These are phyloP conservation scores for Semotilus atromaculatus DNA, from an alignment of 2,797 vertebrate species.

Conservation along the genomic window DNA sequence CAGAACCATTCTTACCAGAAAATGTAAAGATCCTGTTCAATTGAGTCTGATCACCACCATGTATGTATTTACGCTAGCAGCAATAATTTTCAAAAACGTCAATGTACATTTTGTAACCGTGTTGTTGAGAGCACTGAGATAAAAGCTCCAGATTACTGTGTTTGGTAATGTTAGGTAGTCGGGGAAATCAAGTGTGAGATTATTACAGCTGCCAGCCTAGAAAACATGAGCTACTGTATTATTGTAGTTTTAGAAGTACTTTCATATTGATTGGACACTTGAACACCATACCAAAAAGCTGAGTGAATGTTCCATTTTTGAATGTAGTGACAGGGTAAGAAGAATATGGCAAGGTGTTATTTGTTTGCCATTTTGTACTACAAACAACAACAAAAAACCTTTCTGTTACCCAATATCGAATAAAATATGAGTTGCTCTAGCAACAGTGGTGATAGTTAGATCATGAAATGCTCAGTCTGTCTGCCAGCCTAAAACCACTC, in stretches of 20 bases:
- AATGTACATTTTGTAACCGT: not conserved
- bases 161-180: conserved; percentile 39
- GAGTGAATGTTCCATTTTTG: conserved; percentile 1
- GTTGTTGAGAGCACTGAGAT: conserved; percentile 13
- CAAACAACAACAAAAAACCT: not conserved
- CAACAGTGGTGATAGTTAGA: conserved; percentile 3
- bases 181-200: conserved; percentile 41
- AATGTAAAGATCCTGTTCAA: not conserved
- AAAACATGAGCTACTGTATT: conserved; percentile 19
- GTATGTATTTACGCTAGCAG: not conserved
- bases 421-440: conserved; percentile 5
- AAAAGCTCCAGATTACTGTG: conserved; percentile 34
- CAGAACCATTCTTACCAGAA: not conserved
- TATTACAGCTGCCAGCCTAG: conserved; percentile 26
- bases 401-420: not conserved
- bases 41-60: not conserved
- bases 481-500: conserved; percentile 17
- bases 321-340: not conserved
- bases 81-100: conserved; percentile 10
- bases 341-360: not conserved
- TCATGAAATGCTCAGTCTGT: conserved; percentile 13
- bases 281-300: not conserved
- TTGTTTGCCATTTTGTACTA: conserved; percentile 7
- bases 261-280: not conserved
- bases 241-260: conserved; percentile 16